Evolutionary conservation across 2,113 vertebrate species (phyloP), one percentile per base, ranked within the genome.

Genomic region (Trachemys scripta): DNA sequence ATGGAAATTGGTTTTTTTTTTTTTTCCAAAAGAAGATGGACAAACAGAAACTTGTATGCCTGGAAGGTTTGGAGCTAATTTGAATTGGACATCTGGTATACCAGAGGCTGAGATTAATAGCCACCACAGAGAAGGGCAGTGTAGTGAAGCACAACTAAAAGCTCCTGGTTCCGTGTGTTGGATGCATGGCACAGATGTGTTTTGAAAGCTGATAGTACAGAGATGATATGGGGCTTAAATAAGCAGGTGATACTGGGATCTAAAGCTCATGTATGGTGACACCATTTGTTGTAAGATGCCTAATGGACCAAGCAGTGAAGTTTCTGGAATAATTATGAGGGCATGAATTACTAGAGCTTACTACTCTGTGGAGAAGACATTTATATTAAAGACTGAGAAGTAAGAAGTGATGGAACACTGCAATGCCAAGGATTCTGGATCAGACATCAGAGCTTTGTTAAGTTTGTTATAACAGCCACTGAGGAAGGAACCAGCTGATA

Each of bases 61-160:
- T 92, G 82, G 93, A 96, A 97, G 96, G 92, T 94, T 91, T 97
- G 96, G 88, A 95, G 96, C 96, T 95, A 97, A 96, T 96, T 54
- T 90, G 85, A 62, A 88, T 95, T 89, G 79, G 92, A 96, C 87
- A 96, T 94, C 93, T 97, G 96, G 89, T 96, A 96, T 97, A 97
- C 96, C 93, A 92, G 95, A 96, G 57, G 87, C 82, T 94, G 76
- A 96, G 96, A 97, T 96, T 96, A 98, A 97, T 90, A 95, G 83
- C 76, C 79, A 88, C 59, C 76, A 90, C 20, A 82, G 82, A 94
- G 92, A 91, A 53, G 83, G 96, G 90, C 27, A 78, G 1, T 80
- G 29, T 50, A 72, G 53, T 56, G 84, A 94, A 93, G 29, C 84
- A 85, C 89, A 92, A 85, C 86, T 93, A 97, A 90, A 95, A 94